Conservation (phyloP, 2,888 invertebrate genomes). For the Sinhomidia bicolor region DNA sequence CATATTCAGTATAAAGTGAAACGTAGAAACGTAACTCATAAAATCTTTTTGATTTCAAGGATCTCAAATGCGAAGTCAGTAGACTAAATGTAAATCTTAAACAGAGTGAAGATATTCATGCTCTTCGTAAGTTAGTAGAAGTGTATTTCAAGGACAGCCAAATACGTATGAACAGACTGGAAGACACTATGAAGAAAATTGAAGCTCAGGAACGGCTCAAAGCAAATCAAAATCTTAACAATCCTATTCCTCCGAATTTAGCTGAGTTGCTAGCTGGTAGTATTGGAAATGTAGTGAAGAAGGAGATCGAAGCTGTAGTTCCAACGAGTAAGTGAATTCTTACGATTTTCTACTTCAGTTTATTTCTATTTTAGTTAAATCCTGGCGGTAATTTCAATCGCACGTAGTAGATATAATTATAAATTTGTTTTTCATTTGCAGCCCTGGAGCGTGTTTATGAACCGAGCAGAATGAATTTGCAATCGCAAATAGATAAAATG, state of each 20-base stretch:
- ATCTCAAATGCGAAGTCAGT: slow-evolving; percentile 77
- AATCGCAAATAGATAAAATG: slow-evolving; percentile 87
- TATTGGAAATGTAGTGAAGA: slow-evolving; percentile 82
- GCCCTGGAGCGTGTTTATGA: slow-evolving; percentile 77
- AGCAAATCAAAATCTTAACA: slow-evolving; percentile 59
- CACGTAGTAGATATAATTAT: not conserved
- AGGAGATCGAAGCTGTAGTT: slow-evolving; percentile 84
- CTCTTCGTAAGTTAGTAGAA: slow-evolving; percentile 44
- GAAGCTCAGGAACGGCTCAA: slow-evolving; percentile 71
- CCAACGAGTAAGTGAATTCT: slow-evolving; percentile 81
- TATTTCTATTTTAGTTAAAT: not conserved
- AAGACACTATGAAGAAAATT: slow-evolving; percentile 75
- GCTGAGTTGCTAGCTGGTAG: slow-evolving; percentile 76
- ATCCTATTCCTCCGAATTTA: slow-evolving; percentile 75
- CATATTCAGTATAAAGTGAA: no score
- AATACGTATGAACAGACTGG: slow-evolving; percentile 71
- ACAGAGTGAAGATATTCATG: slow-evolving; percentile 57
- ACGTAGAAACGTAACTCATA: no score
- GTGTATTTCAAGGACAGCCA: slow-evolving; percentile 70
- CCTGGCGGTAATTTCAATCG: no score
- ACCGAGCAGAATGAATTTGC: slow-evolving; percentile 82
- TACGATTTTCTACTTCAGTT: not conserved
- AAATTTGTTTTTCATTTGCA: slow-evolving; percentile 25
- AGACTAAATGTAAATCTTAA: slow-evolving; percentile 66
- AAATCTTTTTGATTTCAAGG: slow-evolving; percentile 62